A percentile compares a stretch with the other conserved stretches of the same genome.
Conservation (phyloP, 2,797 vertebrate genomes). For the Siniperca undulata region DNA sequence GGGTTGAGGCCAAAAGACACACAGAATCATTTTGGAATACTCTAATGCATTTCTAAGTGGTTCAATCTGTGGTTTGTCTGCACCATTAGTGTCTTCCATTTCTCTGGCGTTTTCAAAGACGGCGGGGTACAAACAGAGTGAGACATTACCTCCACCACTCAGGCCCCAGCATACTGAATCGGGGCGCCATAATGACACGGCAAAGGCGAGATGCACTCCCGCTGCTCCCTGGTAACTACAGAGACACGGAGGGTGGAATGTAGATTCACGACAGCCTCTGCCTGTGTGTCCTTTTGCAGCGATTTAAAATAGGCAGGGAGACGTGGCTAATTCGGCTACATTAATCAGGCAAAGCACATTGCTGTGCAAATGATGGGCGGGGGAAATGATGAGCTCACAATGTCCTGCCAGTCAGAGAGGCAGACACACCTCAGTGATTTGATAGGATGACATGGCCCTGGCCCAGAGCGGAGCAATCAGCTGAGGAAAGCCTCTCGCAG, state of each 20-base stretch:
- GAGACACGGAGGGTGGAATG: constrained; percentile 58
- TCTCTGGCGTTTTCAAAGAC: constrained; percentile 61
- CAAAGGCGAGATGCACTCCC: constrained; percentile 63
- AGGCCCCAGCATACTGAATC: constrained; percentile 62
- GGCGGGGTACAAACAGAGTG: constrained; percentile 59
- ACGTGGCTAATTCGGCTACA: constrained; percentile 59
- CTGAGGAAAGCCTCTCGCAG: constrained; percentile 51
- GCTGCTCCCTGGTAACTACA: constrained; percentile 73
- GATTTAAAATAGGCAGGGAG: constrained; percentile 55
- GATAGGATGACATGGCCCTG: constrained; percentile 42
- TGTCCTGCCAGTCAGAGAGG: constrained; percentile 56
- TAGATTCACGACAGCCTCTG: constrained; percentile 49
- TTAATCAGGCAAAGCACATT: constrained; percentile 65
- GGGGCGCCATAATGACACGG: constrained; percentile 68
- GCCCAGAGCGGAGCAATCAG: constrained; percentile 56
- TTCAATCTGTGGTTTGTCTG: constrained; percentile 68
- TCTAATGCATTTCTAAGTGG: constrained; percentile 77
- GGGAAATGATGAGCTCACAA: constrained; percentile 59
- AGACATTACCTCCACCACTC: constrained; percentile 74
- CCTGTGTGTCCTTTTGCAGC: constrained; percentile 64
- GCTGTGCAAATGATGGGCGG: constrained; percentile 37
- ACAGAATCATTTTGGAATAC: constrained; percentile 54
- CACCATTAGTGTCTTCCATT: constrained; percentile 61
- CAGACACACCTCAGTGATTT: constrained; percentile 58
- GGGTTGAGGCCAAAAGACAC: constrained; percentile 44